Percentiles rank a stretch among this genome's conserved stretches.
phyloP scores from a whole-genome alignment of 2,113 vertebrate species.

The Hemiprocne comata region DNA sequence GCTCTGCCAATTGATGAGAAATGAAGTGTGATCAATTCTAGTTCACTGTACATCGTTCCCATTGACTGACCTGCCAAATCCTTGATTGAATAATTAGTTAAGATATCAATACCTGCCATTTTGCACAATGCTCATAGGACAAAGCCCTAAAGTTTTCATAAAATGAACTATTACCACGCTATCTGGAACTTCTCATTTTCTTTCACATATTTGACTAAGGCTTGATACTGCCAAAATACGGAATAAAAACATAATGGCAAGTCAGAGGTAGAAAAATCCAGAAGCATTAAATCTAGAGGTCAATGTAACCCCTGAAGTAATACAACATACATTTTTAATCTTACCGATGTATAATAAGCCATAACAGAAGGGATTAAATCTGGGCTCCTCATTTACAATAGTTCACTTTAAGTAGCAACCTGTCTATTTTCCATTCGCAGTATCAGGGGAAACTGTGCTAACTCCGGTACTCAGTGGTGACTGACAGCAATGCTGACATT shows the following conservation, averaged over 20 bases:
- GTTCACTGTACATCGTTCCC: slow-evolving; percentile 45
- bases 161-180: neutral
- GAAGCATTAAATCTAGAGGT: slow-evolving; percentile 48
- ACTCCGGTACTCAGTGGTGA: neutral
- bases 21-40: slow-evolving; percentile 75
- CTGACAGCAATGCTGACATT: slow-evolving; percentile 53
- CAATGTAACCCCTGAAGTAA: slow-evolving; percentile 11
- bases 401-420: neutral
- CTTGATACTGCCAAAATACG: neutral
- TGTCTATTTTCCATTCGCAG: neutral
- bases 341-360: slow-evolving; percentile 29
- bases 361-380: slow-evolving; percentile 49
- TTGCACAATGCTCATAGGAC: slow-evolving; percentile 11
- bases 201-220: neutral
- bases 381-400: slow-evolving; percentile 24
- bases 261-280: neutral
- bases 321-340: slow-evolving; percentile 32
- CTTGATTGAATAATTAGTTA: slow-evolving; percentile 73
- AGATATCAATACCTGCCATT: slow-evolving; percentile 48
- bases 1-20: slow-evolving; percentile 73
- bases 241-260: neutral
- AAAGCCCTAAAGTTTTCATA: neutral
- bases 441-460: neutral
- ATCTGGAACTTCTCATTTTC: neutral
- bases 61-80: slow-evolving; percentile 70